Base-by-base conservation (phyloP, 1,140 invertebrate species). In the Zeugodacus cucurbitae region DNA sequence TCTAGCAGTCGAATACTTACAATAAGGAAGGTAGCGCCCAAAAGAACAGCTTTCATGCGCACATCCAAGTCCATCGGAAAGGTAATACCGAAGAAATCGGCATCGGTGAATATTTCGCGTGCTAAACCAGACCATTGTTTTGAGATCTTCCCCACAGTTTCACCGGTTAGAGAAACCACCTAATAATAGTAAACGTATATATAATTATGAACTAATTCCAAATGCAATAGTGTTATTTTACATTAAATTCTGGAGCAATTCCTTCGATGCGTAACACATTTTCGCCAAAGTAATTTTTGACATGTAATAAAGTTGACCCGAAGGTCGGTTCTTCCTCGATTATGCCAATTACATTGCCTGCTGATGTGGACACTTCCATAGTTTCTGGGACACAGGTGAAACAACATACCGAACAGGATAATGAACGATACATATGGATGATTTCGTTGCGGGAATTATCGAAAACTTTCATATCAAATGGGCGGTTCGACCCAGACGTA, bases 351-450 rank as follows among this genome's bases (percentile, higher is more conserved):
- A 96, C 91, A 74, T 94, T 96, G 6, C 96, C 96, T 1, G 96
- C 96, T 7, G 96, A 96, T 2, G 96, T 94, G 0, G 95, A 95
- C 10, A 97, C 96, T 91, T 97, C 96, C 94, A 97, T 95, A 90
- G 96, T 96, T 94, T 98, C 97, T 89, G 98, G 94, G 93, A 97
- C 98, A 93, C 97, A 98, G 7, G 97, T 97, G 90, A 96, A 98
- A 90, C 95, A 96, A 91, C 97, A 98, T 5, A 95, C 95, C 88
- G 95, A 95, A 93, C 97, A 98, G 20, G 96, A 95, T 22, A 98
- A 93, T 1, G 97, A 97, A 57, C 97, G 95, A 89, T 96, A 94
- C 93, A 96, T 93, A 91, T 97, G 96, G 89, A 98, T 97, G 14
- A 95, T 94, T 94, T 98, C 96, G 89, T 96, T 96, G 87, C 95